Percentiles rank a stretch among this genome's conserved stretches.
These are phyloP conservation scores for Sphenopsis melanotis DNA, from an alignment of 2,797 vertebrate species.

Conservation along the genomic window DNA sequence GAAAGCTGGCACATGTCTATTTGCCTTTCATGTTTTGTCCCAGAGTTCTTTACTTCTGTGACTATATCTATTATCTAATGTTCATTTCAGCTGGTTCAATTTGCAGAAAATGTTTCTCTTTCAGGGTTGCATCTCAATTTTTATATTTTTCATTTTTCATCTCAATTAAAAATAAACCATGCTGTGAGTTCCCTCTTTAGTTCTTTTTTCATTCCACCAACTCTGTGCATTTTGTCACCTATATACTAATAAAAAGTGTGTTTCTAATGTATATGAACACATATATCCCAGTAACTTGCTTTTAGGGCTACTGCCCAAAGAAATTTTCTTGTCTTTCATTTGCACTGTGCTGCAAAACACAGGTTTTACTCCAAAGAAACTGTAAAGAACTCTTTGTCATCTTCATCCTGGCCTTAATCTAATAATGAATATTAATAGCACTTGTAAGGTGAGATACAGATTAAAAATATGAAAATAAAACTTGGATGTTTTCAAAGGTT, in stretches of 20 bases:
- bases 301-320: constrained; percentile 18
- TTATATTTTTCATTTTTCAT: constrained; percentile 64
- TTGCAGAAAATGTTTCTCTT: constrained; percentile 26
- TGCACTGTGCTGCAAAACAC: background rate
- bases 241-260: constrained; percentile 12
- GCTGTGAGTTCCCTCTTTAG: constrained; percentile 50
- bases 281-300: background rate
- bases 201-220: constrained; percentile 60
- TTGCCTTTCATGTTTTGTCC: background rate
- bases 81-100: background rate
- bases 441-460: constrained; percentile 35
- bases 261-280: background rate
- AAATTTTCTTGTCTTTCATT: constrained; percentile 21
- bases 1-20: background rate
- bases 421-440: constrained; percentile 51
- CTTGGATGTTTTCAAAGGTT: constrained; percentile 36
- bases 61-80: background rate
- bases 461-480: constrained; percentile 42
- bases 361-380: constrained; percentile 26
- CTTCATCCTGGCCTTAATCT: constrained; percentile 39
- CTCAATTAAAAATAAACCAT: constrained; percentile 76
- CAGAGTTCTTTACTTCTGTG: background rate
- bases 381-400: background rate
- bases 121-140: background rate
- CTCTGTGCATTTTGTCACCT: constrained; percentile 24